Evolutionary conservation across 2,797 vertebrate species (phyloP).

Genomic region (Diplodus puntazzo): DNA sequence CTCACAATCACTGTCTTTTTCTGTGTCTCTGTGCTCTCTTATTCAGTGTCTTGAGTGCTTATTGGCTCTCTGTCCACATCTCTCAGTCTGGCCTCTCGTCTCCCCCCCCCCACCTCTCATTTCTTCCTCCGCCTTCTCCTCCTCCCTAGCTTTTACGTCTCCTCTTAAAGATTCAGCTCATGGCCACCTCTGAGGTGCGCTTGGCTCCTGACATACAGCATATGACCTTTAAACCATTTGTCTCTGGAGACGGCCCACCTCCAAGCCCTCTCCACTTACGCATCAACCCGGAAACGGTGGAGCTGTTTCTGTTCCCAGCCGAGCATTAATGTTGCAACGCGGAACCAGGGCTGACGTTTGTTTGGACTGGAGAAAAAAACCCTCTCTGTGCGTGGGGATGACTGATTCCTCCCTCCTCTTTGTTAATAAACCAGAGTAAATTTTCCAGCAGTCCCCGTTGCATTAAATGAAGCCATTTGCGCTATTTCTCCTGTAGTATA

Average conservation of each 20-base stretch:
- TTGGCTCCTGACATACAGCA: slow-evolving; percentile 43
- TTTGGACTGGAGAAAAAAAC: slow-evolving; percentile 9
- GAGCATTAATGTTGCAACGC: slow-evolving; percentile 39
- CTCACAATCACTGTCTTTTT: not conserved
- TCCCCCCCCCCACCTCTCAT: not conserved
- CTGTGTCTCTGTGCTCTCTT: not conserved
- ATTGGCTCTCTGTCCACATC: slow-evolving; percentile 18
- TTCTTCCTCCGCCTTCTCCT: not conserved
- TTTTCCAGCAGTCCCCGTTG: slow-evolving; percentile 20
- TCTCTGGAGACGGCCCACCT: slow-evolving; percentile 50
- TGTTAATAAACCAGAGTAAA: slow-evolving; percentile 44
- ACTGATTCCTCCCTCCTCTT: slow-evolving; percentile 27
- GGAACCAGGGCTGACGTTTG: slow-evolving; percentile 33
- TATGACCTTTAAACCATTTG: slow-evolving; percentile 68
- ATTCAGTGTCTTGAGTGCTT: not conserved
- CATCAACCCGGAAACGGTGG: slow-evolving; percentile 34
- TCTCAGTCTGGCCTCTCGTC: not conserved
- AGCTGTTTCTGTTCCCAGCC: slow-evolving; percentile 34
- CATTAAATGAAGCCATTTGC: slow-evolving; percentile 56
- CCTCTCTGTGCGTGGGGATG: slow-evolving; percentile 4
- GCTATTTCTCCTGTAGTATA: slow-evolving; percentile 43
- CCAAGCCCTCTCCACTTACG: slow-evolving; percentile 28
- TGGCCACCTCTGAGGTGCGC: slow-evolving; percentile 33
- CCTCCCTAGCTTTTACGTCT: not conserved
- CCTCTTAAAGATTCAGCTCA: slow-evolving; percentile 57